Base-by-base conservation (phyloP, 2,113 vertebrate genomes). In the Seriola dumerili region DNA sequence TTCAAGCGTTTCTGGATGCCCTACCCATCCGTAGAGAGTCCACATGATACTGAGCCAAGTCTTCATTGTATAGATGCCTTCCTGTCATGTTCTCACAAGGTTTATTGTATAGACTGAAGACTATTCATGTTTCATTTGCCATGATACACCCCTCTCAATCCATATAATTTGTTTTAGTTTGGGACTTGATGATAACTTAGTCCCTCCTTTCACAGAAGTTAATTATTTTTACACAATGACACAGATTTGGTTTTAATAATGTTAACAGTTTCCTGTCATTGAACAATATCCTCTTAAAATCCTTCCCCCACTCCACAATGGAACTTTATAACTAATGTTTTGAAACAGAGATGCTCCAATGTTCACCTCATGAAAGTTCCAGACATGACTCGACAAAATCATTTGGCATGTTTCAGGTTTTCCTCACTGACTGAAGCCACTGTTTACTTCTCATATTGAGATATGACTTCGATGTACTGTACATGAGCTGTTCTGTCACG, bases 51-150 rank as follows among this genome's bases (percentile, higher is more conserved):
- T 5, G 80, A 72, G 89, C 88, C 91, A 91, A 86, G 59, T 78
- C 65, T 21, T 90, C 70, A 89, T 72, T 89, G 78, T 87, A 83
- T 89, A 69, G 85, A 92, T 91, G 91, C 88, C 88, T 86, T 57
- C 59, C 68, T 66, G 77, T 92, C 88, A 72, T 84, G 88, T 92
- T 61, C 85, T 86, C 84, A 87, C 89, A 84, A 55, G 83, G 83
- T 44, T 61, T 67, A 54, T 87, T 87, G 76, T 66, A 34, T 34
- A 44, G 29, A 29, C 46, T 71, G 64, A 80, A 83, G 83, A 66
- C 67, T 63, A 21, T 29, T 58, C 19, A 55, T 46, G 76, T 64
- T 70, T 66, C 16, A 23, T 75, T 52, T 82, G 65, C 72, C 61
- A 7, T 61, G 63, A 63, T 17, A 46, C 19, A 44, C 61, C 44